Conservation (phyloP, 1,140 invertebrate genomes). For the Nilaparvata lugens region DNA sequence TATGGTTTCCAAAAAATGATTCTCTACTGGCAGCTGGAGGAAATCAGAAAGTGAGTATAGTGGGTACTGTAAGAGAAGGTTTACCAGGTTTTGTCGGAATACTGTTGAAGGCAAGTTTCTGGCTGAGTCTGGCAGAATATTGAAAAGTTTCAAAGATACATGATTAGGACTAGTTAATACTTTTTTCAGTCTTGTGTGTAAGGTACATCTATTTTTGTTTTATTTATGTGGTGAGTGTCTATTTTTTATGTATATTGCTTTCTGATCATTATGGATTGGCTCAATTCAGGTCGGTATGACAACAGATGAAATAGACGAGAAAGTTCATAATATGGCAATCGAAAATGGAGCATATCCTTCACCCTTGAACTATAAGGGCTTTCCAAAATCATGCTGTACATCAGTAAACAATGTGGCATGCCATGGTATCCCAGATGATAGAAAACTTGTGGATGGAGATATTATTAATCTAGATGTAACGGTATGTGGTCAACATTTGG, state of each 20-base stretch:
- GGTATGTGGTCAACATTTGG: constrained; percentile 43
- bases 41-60: no score
- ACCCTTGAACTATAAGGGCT: constrained; percentile 74
- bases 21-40: no score
- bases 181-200: no score
- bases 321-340: constrained; percentile 59
- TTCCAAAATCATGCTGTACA: constrained; percentile 90
- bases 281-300: constrained; percentile 62
- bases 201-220: neutral
- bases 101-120: no score
- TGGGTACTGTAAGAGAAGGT: no score
- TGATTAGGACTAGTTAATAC: no score
- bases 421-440: constrained; percentile 88
- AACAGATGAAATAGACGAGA: constrained; percentile 77
- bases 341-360: constrained; percentile 78
- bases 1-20: neutral
- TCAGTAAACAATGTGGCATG: constrained; percentile 91
- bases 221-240: neutral
- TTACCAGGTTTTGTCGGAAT: no score
- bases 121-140: no score
- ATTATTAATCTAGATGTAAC: constrained; percentile 89
- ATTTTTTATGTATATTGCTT: neutral
- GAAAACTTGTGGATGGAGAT: constrained; percentile 72
- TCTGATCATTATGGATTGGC: neutral
- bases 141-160: no score